Evolutionary conservation across 2,113 vertebrate species (phyloP), one percentile per base, ranked within the genome.

Genomic region (Pontoporia blainvillei): DNA sequence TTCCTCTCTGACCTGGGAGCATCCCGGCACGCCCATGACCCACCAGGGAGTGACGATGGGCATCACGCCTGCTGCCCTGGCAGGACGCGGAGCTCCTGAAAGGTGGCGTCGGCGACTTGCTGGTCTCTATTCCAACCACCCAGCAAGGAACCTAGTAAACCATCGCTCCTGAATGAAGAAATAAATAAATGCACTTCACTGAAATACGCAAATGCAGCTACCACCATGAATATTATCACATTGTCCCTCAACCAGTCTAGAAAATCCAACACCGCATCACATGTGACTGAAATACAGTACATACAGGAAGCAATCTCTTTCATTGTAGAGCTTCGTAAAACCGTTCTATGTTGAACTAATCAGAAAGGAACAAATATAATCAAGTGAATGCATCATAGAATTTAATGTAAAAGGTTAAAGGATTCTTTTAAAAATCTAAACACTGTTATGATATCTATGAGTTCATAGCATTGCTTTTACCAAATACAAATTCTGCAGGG

Each of bases 31-130:
- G 27, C 0, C 18, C 34, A 8, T 4, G 62, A 64, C 54, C 54
- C 31, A 20, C 72, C 15, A 75, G 44, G 29, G 15, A 21, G 46
- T 12, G 73, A 21, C 29, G 0, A 2, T 69, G 17, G 44, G 73
- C 2, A 0, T 52, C 52, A 57, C 2, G 3, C 27, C 52, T 6
- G 4, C n/a, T 7, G 2, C 14, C 1, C 39, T 62, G 9, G 9
- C 12, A 46, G 34, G 73, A 18, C 4, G 1, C 6, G 10, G 34
- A 66, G 34, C 36, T 67, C 66, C 91, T 62, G 15, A 18, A 44
- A 75, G 21, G 34, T 23, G 94, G 46, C 6, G 3, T 25, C 11
- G 59, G 12, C 6, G n/a, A 46, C 10, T 54, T 36, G 0, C 18
- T 85, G 44, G 36, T 62, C 15, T 67, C 41, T 59, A 18, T 46